Evolutionary conservation across 2,888 invertebrate genomes (phyloP).

Genomic region (Tetragonula carbonaria): DNA sequence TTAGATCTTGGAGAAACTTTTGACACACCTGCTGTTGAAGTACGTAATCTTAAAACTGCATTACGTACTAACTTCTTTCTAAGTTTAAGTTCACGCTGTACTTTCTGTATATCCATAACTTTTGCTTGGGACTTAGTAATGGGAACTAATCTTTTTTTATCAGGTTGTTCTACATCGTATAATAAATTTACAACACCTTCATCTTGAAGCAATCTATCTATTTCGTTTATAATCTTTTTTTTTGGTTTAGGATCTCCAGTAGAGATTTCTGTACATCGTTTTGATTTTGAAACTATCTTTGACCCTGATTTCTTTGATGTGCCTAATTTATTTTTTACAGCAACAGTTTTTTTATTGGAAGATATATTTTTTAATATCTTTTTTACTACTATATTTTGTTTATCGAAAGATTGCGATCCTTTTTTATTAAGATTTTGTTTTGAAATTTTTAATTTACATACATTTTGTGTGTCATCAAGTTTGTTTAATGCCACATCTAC

Average conservation of each 20-base stretch:
- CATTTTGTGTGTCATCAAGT: conserved; percentile 38
- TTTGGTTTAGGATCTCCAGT: conserved; percentile 72
- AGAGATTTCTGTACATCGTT: conserved; percentile 57
- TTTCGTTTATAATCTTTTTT: conserved; percentile 88
- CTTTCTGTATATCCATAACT: conserved; percentile 82
- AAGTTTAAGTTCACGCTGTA: conserved; percentile 81
- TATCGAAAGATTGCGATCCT: conserved; percentile 61
- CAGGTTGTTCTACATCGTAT: conserved; percentile 88
- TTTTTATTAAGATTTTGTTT: conserved; percentile 65
- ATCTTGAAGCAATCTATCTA: conserved; percentile 92
- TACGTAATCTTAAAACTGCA: conserved; percentile 85
- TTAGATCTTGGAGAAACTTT: conserved; percentile 85
- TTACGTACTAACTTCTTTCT: conserved; percentile 88
- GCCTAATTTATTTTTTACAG: conserved; percentile 63
- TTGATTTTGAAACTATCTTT: conserved; percentile 64
- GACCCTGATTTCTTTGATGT: conserved; percentile 57
- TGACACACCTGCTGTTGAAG: conserved; percentile 83
- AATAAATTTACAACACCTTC: conserved; percentile 95
- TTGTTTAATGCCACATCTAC: conserved; percentile 35
- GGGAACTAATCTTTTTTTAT: conserved; percentile 79
- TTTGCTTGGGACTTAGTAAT: conserved; percentile 81
- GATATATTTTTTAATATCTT: conserved; percentile 69
- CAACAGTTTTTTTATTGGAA: conserved; percentile 60
- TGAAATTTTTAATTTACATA: conserved; percentile 51
- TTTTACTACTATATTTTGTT: conserved; percentile 68